phyloP scores from a whole-genome alignment of 2,888 invertebrate genomes.

The Lasioglossum oenotherae region DNA sequence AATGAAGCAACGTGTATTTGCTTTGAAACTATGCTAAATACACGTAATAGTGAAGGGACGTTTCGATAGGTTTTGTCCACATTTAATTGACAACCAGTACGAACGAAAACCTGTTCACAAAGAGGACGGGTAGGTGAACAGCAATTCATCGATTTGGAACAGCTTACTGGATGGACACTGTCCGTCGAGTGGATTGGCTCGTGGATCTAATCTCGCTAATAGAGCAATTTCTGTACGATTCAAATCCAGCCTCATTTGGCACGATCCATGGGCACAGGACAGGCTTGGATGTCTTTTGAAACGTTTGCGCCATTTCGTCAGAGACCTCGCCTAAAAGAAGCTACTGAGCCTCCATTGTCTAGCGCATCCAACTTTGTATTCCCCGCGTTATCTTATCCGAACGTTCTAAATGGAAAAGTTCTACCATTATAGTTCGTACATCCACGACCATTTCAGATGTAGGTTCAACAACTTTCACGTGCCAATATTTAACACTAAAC shows the following conservation, averaged over 20 bases:
- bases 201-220: conserved; percentile 73
- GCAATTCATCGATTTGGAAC: conserved; percentile 35
- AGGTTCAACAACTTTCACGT: neutral
- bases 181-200: conserved; percentile 61
- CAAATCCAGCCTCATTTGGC: conserved; percentile 47
- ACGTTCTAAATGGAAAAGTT: conserved; percentile 13
- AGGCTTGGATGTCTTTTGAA: conserved; percentile 49
- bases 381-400: conserved; percentile 32
- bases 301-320: conserved; percentile 34
- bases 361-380: conserved; percentile 39
- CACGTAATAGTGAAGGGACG: neutral
- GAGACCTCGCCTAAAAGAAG: conserved; percentile 46
- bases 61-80: neutral
- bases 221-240: conserved; percentile 66
- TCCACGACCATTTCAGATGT: neutral
- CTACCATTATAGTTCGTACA: neutral
- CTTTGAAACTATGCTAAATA: neutral
- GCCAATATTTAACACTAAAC: neutral
- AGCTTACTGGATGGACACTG: conserved; percentile 14
- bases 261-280: conserved; percentile 19
- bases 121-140: conserved; percentile 15
- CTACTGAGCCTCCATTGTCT: conserved; percentile 42
- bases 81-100: conserved; percentile 37
- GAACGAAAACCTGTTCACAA: conserved; percentile 1
- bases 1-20: neutral